Evolutionary conservation across 2,113 vertebrate genomes (phyloP).

Genomic region (Hyperopisus bebe): DNA sequence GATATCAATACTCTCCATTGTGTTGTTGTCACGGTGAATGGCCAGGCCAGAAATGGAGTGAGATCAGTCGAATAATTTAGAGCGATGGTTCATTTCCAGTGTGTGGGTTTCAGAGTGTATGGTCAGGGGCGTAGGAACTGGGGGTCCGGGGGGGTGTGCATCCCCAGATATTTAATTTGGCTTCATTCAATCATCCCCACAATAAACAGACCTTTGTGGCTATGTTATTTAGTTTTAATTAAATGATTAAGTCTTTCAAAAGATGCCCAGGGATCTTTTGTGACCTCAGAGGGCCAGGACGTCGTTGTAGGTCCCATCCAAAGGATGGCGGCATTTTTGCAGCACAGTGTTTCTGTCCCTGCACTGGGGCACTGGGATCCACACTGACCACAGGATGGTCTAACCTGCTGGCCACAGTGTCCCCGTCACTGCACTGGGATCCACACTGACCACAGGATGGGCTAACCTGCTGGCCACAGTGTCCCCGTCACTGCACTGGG

Average conservation of each 20-base stretch:
- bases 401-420: too few relatives aligned
- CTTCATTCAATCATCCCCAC: background rate
- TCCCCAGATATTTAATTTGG: background rate
- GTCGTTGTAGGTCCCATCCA: too few relatives aligned
- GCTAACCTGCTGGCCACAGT: too few relatives aligned
- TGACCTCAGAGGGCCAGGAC: background rate
- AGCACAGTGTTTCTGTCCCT: too few relatives aligned
- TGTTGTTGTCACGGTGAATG: background rate
- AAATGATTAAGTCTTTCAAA: background rate
- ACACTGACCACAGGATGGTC: too few relatives aligned
- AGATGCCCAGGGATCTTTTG: background rate
- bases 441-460: too few relatives aligned
- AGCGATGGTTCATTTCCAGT: background rate
- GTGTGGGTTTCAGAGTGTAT: background rate
- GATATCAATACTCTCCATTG: background rate
- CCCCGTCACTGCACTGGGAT: too few relatives aligned
- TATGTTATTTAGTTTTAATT: background rate
- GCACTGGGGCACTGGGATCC: too few relatives aligned
- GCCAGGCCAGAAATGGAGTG: background rate
- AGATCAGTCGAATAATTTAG: background rate
- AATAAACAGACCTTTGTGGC: background rate
- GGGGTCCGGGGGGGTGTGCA: background rate
- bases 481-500: too few relatives aligned
- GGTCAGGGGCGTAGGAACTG: background rate
- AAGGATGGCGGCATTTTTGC: too few relatives aligned